Conservation (phyloP, 2,797 vertebrate species). For the Mustela erminea region DNA sequence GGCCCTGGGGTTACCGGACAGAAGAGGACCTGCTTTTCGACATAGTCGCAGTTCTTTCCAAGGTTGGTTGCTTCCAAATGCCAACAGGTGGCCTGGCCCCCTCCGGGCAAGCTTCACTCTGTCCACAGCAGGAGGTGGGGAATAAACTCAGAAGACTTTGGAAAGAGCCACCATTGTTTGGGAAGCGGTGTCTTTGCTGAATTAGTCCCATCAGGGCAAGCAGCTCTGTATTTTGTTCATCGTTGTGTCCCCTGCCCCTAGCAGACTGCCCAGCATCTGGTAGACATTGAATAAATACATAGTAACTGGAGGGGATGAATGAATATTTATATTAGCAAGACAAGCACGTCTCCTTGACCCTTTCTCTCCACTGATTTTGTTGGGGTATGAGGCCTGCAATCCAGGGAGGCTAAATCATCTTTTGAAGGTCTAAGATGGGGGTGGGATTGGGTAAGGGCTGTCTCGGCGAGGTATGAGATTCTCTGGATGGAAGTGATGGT, state of each 20-base stretch:
- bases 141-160: neutral
- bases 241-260: neutral
- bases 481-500: neutral
- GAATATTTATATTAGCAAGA: slow-evolving; percentile 9
- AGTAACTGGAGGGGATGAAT: neutral
- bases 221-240: neutral
- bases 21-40: slow-evolving; percentile 33
- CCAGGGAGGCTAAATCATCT: neutral
- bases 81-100: neutral
- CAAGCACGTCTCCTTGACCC: neutral
- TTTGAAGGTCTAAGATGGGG: neutral
- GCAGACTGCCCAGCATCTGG: neutral
- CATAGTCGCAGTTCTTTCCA: slow-evolving; percentile 1
- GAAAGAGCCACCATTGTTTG: slow-evolving; percentile 45
- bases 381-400: neutral
- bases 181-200: neutral
- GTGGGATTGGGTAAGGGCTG: neutral
- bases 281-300: neutral
- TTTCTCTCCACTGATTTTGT: neutral
- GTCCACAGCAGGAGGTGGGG: neutral
- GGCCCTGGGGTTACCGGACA: neutral
- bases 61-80: slow-evolving; percentile 17
- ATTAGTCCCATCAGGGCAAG: neutral
- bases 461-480: neutral
- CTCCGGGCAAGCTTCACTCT: neutral